A percentile compares a stretch with the other conserved stretches of the same genome.
These are phyloP conservation scores for Odontocerum albicorne DNA, from an alignment of 2,888 invertebrate genomes.

Conservation along the genomic window DNA sequence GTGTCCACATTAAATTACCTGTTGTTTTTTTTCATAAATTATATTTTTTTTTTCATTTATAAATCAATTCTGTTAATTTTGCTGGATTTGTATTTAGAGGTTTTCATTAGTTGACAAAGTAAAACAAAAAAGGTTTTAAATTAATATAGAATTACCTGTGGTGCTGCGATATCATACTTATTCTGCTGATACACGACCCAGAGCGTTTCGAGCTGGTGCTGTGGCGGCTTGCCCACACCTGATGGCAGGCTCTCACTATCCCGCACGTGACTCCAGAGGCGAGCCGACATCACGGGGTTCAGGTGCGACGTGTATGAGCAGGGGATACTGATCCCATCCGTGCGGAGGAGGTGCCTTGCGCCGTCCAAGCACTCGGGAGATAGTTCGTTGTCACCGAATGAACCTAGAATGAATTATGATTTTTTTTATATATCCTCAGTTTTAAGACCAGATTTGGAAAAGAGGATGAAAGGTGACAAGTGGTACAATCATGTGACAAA, in stretches of 20 bases:
- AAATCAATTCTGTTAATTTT: too few relatives aligned
- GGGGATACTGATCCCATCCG: conserved; percentile 91
- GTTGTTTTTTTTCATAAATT: too few relatives aligned
- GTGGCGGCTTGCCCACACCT: conserved; percentile 38
- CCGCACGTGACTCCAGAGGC: conserved; percentile 78
- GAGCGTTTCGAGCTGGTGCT: conserved; percentile 70
- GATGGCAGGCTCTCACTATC: conserved; percentile 40
- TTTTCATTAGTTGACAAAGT: too few relatives aligned
- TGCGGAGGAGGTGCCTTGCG: conserved; percentile 81
- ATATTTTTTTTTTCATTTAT: too few relatives aligned
- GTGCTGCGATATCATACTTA: conserved; percentile 73
- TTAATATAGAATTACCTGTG: conserved; percentile 52
- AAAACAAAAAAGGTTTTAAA: too few relatives aligned
- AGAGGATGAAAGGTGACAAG: background rate
- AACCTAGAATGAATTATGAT: conserved; percentile 58
- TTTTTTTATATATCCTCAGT: too few relatives aligned
- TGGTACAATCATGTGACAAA: background rate
- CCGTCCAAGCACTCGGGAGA: conserved; percentile 98
- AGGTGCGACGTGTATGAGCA: conserved; percentile 86
- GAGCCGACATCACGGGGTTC: conserved; percentile 89
- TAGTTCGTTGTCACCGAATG: conserved; percentile 98
- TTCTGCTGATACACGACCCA: conserved; percentile 94
- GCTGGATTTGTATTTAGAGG: too few relatives aligned
- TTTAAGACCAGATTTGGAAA: too few relatives aligned
- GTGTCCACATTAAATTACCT: too few relatives aligned